Evolutionary conservation across 2,797 vertebrate species (phyloP).

Genomic region (Sylvia borin): DNA sequence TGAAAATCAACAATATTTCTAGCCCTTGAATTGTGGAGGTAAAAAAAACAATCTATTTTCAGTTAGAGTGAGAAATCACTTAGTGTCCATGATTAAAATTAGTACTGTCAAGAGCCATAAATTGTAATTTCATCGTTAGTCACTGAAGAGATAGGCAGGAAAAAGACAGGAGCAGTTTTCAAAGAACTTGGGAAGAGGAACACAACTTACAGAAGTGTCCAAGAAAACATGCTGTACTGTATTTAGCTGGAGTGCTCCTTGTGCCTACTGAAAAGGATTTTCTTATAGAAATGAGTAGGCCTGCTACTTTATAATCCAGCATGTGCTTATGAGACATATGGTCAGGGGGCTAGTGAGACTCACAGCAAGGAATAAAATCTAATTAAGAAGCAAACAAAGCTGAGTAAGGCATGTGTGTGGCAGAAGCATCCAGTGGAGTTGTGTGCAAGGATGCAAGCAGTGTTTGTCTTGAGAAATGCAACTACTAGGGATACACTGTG

Average conservation of each 20-base stretch:
- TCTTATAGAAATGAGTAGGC: background rate
- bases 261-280: background rate
- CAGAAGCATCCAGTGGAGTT: background rate
- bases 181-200: background rate
- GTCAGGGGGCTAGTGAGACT: background rate
- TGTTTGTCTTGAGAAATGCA: background rate
- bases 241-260: background rate
- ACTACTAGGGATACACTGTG: background rate
- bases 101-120: background rate
- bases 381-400: conserved; percentile 11
- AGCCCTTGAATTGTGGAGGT: background rate
- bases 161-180: background rate
- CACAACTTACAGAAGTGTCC: background rate
- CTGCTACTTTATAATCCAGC: background rate
- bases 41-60: background rate
- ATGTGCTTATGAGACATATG: background rate
- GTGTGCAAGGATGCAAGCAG: rapidly evolving
- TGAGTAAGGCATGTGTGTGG: background rate
- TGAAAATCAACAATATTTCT: background rate
- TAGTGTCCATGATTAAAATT: background rate
- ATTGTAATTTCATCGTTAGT: background rate
- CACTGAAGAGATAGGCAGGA: background rate
- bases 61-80: background rate
- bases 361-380: background rate
- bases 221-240: background rate